These are phyloP conservation scores for Megalops cyprinoides DNA, from an alignment of 2,797 vertebrate genomes.

Conservation along the genomic window DNA sequence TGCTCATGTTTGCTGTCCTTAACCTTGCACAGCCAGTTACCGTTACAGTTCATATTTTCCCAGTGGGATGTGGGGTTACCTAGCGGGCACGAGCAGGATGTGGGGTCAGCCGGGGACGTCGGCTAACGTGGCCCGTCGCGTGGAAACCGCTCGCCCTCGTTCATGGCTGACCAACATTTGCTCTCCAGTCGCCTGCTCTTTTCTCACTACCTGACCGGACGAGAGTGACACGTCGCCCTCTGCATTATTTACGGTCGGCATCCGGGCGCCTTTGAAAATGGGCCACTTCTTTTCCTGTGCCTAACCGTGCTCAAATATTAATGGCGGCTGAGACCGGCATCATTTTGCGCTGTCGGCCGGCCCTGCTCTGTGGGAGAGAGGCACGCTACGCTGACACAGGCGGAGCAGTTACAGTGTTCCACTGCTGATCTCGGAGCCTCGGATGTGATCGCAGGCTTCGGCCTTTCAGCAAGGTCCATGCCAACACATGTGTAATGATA, in stretches of 20 bases:
- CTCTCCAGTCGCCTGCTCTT: constrained; percentile 48
- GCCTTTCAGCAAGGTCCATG: neutral
- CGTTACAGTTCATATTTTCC: too few species aligned
- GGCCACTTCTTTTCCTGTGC: constrained; percentile 31
- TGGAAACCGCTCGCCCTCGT: neutral
- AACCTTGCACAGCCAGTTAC: too few species aligned
- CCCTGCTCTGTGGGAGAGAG: neutral
- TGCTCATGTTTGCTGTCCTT: too few species aligned
- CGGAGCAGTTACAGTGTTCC: neutral
- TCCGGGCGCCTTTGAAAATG: constrained; percentile 27
- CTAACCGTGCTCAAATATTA: constrained; percentile 40
- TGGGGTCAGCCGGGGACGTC: neutral
- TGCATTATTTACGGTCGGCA: constrained; percentile 31
- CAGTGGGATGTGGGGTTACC: too few species aligned
- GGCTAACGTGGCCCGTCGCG: neutral
- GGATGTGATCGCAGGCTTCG: neutral
- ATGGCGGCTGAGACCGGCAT: constrained; percentile 39
- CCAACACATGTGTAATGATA: constrained; percentile 27
- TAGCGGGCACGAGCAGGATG: too few species aligned
- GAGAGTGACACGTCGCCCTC: constrained; percentile 10
- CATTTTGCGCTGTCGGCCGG: constrained; percentile 14
- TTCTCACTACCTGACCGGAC: constrained; percentile 3
- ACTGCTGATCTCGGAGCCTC: neutral
- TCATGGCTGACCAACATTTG: constrained; percentile 60
- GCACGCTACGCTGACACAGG: too few species aligned